Evolutionary conservation across 2,797 vertebrate genomes (phyloP), one percentile per base, ranked within the genome.

Genomic region (Gephyroberyx darwinii): DNA sequence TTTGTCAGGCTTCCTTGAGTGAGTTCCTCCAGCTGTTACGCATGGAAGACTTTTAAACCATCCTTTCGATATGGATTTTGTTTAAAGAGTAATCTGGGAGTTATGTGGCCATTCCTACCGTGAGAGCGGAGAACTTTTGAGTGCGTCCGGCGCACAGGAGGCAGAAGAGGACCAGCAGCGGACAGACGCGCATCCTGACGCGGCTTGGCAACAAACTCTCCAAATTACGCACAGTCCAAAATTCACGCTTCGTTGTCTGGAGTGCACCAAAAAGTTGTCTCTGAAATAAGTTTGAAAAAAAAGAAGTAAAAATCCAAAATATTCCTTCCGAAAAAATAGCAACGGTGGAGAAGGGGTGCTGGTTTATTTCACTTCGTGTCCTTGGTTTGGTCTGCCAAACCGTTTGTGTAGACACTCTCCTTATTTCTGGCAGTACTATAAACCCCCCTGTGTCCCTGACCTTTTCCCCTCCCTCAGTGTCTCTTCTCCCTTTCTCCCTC

Each of bases 101-200:
- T 48, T 54, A 8, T 64, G 31, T 43, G 65, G 19, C 35, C 71
- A 68, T 81, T 90, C 93, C 78, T 93, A 95, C 95, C 94, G 93
- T 95, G 74, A 95, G 92, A 85, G 94, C 95, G 50, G 95, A 95
- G 82, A 94, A 94, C 87, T 93, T 95, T n/a, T 95, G 94, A 85
- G 94, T 86, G 86, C 89, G 78, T 75, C 88, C 92, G 53, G 89
- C 92, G 86, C 90, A 77, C 82, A 94, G 88, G 80, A 94, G 85
- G 81, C 92, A 90, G 83, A 93, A 74, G 70, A 94, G 79, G 84
- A 91, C 66, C 83, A 94, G 79, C 68, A 94, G 85, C 72, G 84
- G 87, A 65, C 80, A 86, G 75, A 88, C 82, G 91, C 93, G 93
- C 95, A 95, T 95, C 93, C 87, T 94, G 91, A 88, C 74, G 70